Evolutionary conservation across 2,797 vertebrate species (phyloP).

Genomic region (Parauchenoglanis ngamensis): DNA sequence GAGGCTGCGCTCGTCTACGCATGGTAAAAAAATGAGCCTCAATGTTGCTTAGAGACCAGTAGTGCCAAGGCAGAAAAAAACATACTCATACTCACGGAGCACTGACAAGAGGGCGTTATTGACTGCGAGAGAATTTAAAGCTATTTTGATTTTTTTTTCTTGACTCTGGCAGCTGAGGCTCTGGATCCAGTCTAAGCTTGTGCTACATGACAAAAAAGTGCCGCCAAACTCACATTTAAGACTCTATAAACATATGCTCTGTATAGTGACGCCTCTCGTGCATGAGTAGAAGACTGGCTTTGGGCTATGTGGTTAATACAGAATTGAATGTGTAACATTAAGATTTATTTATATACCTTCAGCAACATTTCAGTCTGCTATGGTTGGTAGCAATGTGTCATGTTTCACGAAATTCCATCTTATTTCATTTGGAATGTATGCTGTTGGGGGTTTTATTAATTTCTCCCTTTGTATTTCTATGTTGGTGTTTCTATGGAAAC

Average conservation of each 20-base stretch:
- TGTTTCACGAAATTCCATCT: neutral
- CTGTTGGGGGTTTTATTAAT: neutral
- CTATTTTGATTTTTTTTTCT: constrained; percentile 38
- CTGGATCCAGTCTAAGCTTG: constrained; percentile 16
- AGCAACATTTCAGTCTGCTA: constrained; percentile 2
- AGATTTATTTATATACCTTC: neutral
- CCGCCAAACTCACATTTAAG: neutral
- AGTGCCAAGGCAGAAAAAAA: constrained; percentile 43
- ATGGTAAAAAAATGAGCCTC: constrained; percentile 44
- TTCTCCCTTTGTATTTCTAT: constrained; percentile 15
- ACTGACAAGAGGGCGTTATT: constrained; percentile 48
- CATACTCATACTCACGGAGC: constrained; percentile 24
- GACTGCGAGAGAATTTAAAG: constrained; percentile 43
- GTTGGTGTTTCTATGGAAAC: constrained; percentile 49
- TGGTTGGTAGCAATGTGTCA: neutral
- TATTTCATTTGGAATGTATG: constrained; percentile 2
- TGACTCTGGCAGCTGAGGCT: constrained; percentile 13
- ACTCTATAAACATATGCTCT: neutral
- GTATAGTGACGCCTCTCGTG: neutral
- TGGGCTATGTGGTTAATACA: neutral
- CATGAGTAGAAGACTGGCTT: neutral
- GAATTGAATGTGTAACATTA: neutral
- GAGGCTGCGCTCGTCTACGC: constrained; percentile 52
- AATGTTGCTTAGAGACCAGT: constrained; percentile 60
- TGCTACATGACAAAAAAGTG: constrained; percentile 7